A percentile compares a stretch with the other conserved stretches of the same genome.
These are phyloP conservation scores for Zygothrica quintamaculata DNA, from an alignment of 2,888 invertebrate species.

Conservation along the genomic window DNA sequence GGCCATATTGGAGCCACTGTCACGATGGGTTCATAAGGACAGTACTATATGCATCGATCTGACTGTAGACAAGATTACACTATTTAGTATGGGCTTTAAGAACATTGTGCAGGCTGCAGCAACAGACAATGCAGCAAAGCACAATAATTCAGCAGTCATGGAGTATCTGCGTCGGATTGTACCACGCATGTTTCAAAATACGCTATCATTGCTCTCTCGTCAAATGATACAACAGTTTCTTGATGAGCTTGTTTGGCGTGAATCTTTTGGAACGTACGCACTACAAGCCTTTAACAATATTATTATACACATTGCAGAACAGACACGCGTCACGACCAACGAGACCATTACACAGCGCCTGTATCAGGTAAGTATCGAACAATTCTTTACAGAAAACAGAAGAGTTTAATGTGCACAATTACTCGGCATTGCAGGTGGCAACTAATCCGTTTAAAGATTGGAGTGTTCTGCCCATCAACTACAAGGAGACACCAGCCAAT, in stretches of 20 bases:
- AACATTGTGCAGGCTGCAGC: slow-evolving; percentile 88
- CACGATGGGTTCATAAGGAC: slow-evolving; percentile 91
- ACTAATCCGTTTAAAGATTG: slow-evolving; percentile 89
- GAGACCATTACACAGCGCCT: slow-evolving; percentile 87
- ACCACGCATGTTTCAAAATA: slow-evolving; percentile 96
- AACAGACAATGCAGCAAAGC: slow-evolving; percentile 85
- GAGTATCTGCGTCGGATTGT: slow-evolving; percentile 93
- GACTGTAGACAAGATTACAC: slow-evolving; percentile 92
- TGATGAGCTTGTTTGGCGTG: slow-evolving; percentile 95
- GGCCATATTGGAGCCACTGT: slow-evolving; percentile 92
- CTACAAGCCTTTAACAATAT: slow-evolving; percentile 92
- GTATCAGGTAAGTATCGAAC: slow-evolving; percentile 86
- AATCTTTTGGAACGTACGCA: slow-evolving; percentile 92
- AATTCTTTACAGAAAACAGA: background rate
- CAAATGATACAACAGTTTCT: slow-evolving; percentile 96
- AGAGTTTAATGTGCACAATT: too few species aligned
- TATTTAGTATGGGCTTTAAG: slow-evolving; percentile 91
- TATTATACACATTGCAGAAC: slow-evolving; percentile 91
- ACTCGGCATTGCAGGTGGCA: slow-evolving; percentile 83
- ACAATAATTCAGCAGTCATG: slow-evolving; percentile 92
- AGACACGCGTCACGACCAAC: slow-evolving; percentile 89
- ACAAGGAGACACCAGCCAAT: slow-evolving; percentile 81
- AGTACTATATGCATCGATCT: slow-evolving; percentile 92
- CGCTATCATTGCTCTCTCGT: slow-evolving; percentile 91
- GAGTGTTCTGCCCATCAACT: slow-evolving; percentile 84